A percentile compares a stretch with the other conserved stretches of the same genome.
These are phyloP conservation scores for Palythoa grandis DNA, from an alignment of 92 coral and sea anemone genomes.

Conservation along the genomic window DNA sequence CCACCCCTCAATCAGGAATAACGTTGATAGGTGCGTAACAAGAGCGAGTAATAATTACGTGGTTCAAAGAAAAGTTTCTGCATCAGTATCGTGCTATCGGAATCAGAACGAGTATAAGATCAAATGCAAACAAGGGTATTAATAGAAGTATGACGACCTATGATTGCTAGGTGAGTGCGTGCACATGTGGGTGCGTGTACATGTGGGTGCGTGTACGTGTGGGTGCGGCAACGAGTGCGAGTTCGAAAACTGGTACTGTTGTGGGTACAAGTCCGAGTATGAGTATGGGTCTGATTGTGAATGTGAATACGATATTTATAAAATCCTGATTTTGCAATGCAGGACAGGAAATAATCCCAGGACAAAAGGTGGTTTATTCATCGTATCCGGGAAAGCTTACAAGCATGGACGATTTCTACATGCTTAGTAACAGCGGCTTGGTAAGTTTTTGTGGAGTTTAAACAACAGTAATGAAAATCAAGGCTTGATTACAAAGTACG, in stretches of 20 bases:
- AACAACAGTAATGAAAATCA: too few species aligned
- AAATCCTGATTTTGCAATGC: neutral
- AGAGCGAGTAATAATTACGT: too few species aligned
- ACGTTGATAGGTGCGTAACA: too few species aligned
- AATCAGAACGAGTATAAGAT: too few species aligned
- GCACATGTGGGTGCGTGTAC: neutral
- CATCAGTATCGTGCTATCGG: too few species aligned
- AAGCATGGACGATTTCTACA: constrained; percentile 39
- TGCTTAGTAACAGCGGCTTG: constrained; percentile 34
- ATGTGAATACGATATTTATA: neutral
- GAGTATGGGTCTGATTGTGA: neutral
- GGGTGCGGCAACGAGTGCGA: neutral
- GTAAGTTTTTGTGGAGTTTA: neutral
- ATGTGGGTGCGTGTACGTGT: neutral
- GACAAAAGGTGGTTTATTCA: constrained; percentile 39
- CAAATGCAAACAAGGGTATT: too few species aligned
- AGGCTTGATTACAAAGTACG: neutral
- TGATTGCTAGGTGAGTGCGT: neutral
- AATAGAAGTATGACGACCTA: too few species aligned
- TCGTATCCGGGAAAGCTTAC: constrained; percentile 37
- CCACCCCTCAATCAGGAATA: too few species aligned
- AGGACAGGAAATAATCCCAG: constrained; percentile 33
- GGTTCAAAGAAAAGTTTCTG: too few species aligned
- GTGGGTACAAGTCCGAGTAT: neutral
- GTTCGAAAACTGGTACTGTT: neutral